phyloP scores from a whole-genome alignment of 2,113 vertebrate species.

The Desmodus rotundus region DNA sequence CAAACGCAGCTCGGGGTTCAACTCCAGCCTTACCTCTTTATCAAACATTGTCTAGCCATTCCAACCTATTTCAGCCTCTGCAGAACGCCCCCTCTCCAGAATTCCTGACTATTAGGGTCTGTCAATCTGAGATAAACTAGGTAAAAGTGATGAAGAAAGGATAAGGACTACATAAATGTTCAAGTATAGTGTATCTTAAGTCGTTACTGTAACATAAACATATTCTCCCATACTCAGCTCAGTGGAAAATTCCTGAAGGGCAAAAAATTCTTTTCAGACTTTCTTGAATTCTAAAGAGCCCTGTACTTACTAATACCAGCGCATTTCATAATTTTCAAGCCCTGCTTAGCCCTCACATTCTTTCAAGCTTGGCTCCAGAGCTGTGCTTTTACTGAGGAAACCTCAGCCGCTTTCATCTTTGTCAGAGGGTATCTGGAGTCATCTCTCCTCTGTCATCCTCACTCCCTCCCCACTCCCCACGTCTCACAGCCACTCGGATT shows the following conservation, averaged over 20 bases:
- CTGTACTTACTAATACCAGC: background rate
- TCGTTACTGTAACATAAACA: background rate
- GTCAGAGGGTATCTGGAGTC: background rate
- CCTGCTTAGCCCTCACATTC: background rate
- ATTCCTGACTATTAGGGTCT: background rate
- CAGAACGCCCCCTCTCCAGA: background rate
- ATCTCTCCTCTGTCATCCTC: background rate
- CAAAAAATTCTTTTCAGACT: background rate
- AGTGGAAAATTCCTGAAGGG: conserved; percentile 18
- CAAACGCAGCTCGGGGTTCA: background rate
- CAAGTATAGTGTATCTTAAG: background rate
- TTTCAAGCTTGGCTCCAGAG: background rate
- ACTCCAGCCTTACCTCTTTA: background rate
- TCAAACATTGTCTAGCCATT: background rate
- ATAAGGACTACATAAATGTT: background rate
- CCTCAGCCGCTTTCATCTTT: background rate
- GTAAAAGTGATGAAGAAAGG: background rate
- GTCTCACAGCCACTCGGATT: no score
- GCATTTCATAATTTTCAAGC: background rate
- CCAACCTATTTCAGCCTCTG: background rate
- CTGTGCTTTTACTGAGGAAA: background rate
- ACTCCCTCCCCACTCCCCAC: background rate
- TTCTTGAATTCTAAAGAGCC: background rate
- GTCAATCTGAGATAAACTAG: background rate
- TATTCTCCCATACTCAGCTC: background rate